phyloP scores from a whole-genome alignment of 2,888 invertebrate genomes.

The Druceiella hillmani region DNA sequence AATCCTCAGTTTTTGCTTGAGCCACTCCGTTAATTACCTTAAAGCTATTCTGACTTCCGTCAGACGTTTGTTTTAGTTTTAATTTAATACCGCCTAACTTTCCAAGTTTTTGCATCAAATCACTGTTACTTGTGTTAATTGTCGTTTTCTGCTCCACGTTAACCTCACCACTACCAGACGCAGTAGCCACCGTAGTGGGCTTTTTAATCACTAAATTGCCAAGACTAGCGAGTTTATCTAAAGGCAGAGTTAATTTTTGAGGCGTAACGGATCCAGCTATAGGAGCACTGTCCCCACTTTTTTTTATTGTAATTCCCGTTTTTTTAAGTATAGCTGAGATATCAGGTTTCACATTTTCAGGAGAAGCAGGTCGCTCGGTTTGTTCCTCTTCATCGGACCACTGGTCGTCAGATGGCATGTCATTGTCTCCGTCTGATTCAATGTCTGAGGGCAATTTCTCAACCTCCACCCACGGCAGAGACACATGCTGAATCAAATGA shows the following conservation, averaged over 20 bases:
- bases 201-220: constrained; percentile 44
- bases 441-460: constrained; percentile 49
- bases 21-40: constrained; percentile 45
- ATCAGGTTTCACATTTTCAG: constrained; percentile 35
- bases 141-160: too few species aligned
- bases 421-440: constrained; percentile 33
- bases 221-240: constrained; percentile 42
- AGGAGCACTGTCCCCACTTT: constrained; percentile 28
- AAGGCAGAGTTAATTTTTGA: too few species aligned
- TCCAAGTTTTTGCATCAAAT: constrained; percentile 40
- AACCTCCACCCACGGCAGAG: constrained; percentile 46
- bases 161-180: too few species aligned
- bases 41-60: constrained; percentile 40
- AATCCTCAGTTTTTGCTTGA: constrained; percentile 43
- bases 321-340: constrained; percentile 41
- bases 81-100: constrained; percentile 45
- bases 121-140: constrained; percentile 34
- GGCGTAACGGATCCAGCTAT: constrained; percentile 30
- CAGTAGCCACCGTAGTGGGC: constrained; percentile 33
- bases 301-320: constrained; percentile 39
- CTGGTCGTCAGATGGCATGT: constrained; percentile 38
- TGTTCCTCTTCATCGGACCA: constrained; percentile 46
- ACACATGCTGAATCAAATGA: constrained; percentile 53
- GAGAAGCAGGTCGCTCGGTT: too few species aligned
- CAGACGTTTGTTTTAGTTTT: constrained; percentile 37